These are phyloP conservation scores for Lacerta viridis DNA, from an alignment of 2,797 vertebrate species.

Conservation along the genomic window DNA sequence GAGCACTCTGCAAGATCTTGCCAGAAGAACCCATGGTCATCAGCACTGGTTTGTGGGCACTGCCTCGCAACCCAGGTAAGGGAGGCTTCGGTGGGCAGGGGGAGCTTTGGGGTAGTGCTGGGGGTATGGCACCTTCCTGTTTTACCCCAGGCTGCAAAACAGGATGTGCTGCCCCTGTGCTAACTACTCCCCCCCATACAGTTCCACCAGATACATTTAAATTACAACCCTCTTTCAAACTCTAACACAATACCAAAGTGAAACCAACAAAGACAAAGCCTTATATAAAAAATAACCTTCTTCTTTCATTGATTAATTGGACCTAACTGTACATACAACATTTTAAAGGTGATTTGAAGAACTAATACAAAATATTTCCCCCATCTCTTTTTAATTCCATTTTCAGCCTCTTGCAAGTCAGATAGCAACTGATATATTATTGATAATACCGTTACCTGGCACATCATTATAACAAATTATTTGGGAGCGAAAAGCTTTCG, in stretches of 20 bases:
- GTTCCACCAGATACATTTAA: not conserved
- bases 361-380: not conserved
- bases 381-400: not conserved
- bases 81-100: no score
- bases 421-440: not conserved
- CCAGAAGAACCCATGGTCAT: no score
- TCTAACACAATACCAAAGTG: not conserved
- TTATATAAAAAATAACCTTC: not conserved
- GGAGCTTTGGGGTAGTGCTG: no score
- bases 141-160: no score
- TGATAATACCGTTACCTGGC: not conserved
- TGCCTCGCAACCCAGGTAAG: no score
- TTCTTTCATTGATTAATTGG: not conserved
- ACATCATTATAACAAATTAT: constrained; percentile 17
- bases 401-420: not conserved
- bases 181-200: not conserved
- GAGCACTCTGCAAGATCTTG: no score
- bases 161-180: no score
- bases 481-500: constrained; percentile 20
- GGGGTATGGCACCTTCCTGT: no score
- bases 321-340: not conserved
- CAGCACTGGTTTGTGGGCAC: no score
- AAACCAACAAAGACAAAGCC: not conserved
- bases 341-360: not conserved
- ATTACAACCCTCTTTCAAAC: not conserved